Conservation (phyloP, 2,888 invertebrate genomes). For the Syritta pipiens region DNA sequence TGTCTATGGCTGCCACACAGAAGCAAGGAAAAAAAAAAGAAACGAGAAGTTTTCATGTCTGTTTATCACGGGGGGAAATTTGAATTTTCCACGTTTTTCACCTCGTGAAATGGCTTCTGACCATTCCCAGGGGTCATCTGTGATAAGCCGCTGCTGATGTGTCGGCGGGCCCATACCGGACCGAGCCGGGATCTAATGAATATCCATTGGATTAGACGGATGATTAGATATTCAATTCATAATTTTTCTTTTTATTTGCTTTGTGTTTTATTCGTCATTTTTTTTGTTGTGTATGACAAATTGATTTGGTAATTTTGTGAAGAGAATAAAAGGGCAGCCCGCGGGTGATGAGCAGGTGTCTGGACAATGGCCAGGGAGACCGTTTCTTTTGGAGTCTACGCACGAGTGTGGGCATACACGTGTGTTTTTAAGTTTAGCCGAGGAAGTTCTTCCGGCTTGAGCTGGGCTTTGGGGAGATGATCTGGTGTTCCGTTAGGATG, state of each 20-base stretch:
- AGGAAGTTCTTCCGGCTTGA: no score
- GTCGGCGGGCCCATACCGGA: no score
- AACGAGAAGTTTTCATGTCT: not conserved
- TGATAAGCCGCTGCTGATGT: constrained; percentile 3
- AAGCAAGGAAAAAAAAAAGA: not conserved
- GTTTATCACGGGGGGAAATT: constrained; percentile 4
- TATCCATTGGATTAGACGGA: constrained; percentile 4
- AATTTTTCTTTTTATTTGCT: constrained; percentile 7
- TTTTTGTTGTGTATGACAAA: constrained; percentile 5
- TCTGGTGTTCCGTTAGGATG: no score
- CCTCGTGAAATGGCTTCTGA: not conserved
- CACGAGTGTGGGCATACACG: no score
- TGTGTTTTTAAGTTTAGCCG: no score
- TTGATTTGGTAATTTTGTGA: not conserved
- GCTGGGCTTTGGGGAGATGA: no score
- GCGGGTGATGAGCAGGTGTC: not conserved
- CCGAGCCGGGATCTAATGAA: not conserved
- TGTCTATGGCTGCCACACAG: not conserved
- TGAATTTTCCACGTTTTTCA: constrained; percentile 14
- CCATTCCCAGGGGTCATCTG: not conserved
- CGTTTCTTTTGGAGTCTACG: no score
- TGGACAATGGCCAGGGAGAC: not conserved
- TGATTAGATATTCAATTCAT: constrained; percentile 33
- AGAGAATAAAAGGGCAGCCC: not conserved
- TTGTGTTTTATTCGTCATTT: not conserved